Percentiles rank a stretch among this genome's conserved stretches.
Conservation (phyloP, 2,113 vertebrate genomes). For the Promerops cafer region DNA sequence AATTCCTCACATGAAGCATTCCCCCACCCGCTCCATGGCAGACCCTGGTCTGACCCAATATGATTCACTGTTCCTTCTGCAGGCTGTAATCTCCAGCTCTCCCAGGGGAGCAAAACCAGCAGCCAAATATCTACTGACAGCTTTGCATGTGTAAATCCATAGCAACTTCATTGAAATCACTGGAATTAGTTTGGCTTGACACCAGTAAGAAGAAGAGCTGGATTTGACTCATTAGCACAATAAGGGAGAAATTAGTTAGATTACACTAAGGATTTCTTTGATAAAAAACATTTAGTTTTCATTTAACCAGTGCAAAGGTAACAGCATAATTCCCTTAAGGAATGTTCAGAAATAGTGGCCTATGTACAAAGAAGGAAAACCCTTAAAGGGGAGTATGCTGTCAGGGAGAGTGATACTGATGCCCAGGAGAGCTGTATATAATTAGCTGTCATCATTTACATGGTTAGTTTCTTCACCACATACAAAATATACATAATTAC, state of each 20-base stretch:
- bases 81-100: background rate
- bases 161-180: constrained; percentile 26
- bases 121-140: background rate
- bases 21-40: background rate
- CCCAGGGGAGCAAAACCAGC: background rate
- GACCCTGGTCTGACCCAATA: background rate
- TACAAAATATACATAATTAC: constrained; percentile 53
- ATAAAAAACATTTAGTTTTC: constrained; percentile 41
- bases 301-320: constrained; percentile 37
- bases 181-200: constrained; percentile 29
- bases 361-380: constrained; percentile 1
- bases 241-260: constrained; percentile 18
- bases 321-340: constrained; percentile 12
- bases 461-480: constrained; percentile 45
- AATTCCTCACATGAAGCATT: background rate
- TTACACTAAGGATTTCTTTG: constrained; percentile 43
- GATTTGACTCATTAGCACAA: constrained; percentile 47
- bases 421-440: constrained; percentile 53
- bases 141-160: constrained; percentile 31
- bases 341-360: background rate
- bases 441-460: constrained; percentile 66
- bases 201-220: constrained; percentile 10
- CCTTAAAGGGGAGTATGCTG: constrained; percentile 30
- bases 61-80: background rate
- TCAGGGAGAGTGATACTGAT: constrained; percentile 51